These are phyloP conservation scores for Agonopterix arenella DNA, from an alignment of 2,888 invertebrate species.

Conservation along the genomic window DNA sequence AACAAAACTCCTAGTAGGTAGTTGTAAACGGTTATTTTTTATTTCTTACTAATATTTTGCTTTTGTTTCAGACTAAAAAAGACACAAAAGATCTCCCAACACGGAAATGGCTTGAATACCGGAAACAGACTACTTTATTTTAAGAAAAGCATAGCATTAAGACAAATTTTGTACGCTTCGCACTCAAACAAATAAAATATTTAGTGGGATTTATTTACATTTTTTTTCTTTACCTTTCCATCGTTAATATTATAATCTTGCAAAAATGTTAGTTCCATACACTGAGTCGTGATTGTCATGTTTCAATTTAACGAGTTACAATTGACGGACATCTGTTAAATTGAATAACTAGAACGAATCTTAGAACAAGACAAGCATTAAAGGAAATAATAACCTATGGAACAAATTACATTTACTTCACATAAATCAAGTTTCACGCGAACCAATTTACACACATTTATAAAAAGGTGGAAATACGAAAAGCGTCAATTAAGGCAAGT, in stretches of 20 bases:
- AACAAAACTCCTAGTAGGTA: background rate
- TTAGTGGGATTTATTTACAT: slow-evolving; percentile 25
- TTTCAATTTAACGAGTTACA: slow-evolving; percentile 4
- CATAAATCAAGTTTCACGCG: slow-evolving; percentile 9
- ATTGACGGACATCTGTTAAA: slow-evolving; percentile 13
- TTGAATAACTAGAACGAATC: slow-evolving; percentile 22
- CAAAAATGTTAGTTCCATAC: too few relatives aligned
- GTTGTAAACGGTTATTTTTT: background rate
- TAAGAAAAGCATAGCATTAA: slow-evolving; percentile 22
- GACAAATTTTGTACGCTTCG: slow-evolving; percentile 25
- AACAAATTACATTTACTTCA: slow-evolving; percentile 19
- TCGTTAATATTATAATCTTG: too few relatives aligned
- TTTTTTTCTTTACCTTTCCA: slow-evolving; percentile 1
- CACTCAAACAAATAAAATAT: slow-evolving; percentile 18
- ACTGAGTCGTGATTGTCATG: too few relatives aligned
- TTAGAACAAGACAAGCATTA: slow-evolving; percentile 6
- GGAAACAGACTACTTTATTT: slow-evolving; percentile 15
- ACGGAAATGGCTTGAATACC: slow-evolving; percentile 7
- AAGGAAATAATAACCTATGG: slow-evolving; percentile 11
- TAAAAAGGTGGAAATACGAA: slow-evolving; percentile 7
- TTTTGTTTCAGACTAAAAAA: slow-evolving; percentile 10
- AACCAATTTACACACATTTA: slow-evolving; percentile 15
- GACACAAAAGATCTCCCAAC: slow-evolving; percentile 19
- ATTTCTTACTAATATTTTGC: slow-evolving; percentile 3
- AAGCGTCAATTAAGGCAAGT: too few relatives aligned